phyloP scores from a whole-genome alignment of 2,888 invertebrate genomes.

The Sarcophaga variegata region DNA sequence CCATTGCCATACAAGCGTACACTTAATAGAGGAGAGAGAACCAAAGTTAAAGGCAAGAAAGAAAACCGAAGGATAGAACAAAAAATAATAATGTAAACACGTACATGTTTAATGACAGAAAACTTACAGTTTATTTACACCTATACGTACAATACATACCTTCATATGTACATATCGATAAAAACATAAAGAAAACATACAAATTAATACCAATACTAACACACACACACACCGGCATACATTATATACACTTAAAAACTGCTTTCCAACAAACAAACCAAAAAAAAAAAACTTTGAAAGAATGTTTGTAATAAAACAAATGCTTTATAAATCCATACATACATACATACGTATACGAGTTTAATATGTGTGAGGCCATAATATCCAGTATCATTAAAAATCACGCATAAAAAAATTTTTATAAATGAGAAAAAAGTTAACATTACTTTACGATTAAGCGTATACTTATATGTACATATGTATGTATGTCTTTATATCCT shows the following conservation, averaged over 20 bases:
- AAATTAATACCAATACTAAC: conserved; percentile 1
- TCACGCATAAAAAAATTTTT: conserved; percentile 39
- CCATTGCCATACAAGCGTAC: no score
- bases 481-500: neutral
- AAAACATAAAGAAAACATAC: conserved; percentile 15
- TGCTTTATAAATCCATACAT: neutral
- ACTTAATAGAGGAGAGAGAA: neutral
- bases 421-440: neutral
- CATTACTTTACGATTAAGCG: neutral
- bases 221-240: neutral
- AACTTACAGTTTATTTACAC: conserved; percentile 57
- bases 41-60: neutral
- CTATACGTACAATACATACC: neutral
- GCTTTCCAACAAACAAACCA: neutral
- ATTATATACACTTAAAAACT: neutral
- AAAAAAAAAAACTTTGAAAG: neutral
- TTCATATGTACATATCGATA: neutral
- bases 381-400: conserved; percentile 59
- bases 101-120: conserved; percentile 36
- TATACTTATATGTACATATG: neutral
- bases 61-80: neutral
- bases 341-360: conserved; percentile 15
- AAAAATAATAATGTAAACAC: conserved; percentile 24
- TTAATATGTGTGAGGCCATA: conserved; percentile 45
- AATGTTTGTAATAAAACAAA: conserved; percentile 4